These are phyloP conservation scores for Callopanchax toddi DNA, from an alignment of 2,113 vertebrate genomes.

Conservation along the genomic window DNA sequence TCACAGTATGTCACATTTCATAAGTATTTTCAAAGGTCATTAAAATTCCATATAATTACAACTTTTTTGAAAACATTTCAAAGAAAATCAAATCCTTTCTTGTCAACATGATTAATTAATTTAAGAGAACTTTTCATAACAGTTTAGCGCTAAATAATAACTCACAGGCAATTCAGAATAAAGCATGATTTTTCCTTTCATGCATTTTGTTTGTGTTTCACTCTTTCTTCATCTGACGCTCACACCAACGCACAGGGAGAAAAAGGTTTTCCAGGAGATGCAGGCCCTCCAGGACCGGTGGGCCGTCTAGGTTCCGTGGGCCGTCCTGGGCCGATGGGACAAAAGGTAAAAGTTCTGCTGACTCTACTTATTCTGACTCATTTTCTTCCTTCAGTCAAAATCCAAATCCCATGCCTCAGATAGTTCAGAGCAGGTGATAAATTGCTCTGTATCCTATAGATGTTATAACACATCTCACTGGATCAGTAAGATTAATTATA, in stretches of 20 bases:
- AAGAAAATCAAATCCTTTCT: too few relatives aligned
- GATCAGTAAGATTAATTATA: slow-evolving; percentile 14
- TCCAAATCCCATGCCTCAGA: neutral
- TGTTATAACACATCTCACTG: neutral
- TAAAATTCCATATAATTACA: too few relatives aligned
- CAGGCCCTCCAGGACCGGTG: slow-evolving; percentile 34
- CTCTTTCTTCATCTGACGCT: neutral
- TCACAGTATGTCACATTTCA: too few relatives aligned
- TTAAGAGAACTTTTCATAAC: too few relatives aligned
- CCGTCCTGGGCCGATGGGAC: slow-evolving; percentile 46
- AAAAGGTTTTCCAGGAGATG: slow-evolving; percentile 47
- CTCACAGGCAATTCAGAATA: neutral
- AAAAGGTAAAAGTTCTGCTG: slow-evolving; percentile 46
- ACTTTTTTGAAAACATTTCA: too few relatives aligned
- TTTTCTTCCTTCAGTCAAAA: neutral
- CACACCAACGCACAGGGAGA: slow-evolving; percentile 55
- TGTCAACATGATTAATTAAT: too few relatives aligned
- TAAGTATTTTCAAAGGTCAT: too few relatives aligned
- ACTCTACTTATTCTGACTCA: neutral
- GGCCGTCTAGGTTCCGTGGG: slow-evolving; percentile 55
- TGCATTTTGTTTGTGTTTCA: neutral
- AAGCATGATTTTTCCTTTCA: too few relatives aligned
- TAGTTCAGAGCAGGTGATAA: slow-evolving; percentile 2
- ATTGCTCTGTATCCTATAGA: slow-evolving; percentile 1
- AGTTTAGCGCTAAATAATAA: neutral